These are phyloP conservation scores for Ophion ventricosus DNA, from an alignment of 2,888 invertebrate species.

Conservation along the genomic window DNA sequence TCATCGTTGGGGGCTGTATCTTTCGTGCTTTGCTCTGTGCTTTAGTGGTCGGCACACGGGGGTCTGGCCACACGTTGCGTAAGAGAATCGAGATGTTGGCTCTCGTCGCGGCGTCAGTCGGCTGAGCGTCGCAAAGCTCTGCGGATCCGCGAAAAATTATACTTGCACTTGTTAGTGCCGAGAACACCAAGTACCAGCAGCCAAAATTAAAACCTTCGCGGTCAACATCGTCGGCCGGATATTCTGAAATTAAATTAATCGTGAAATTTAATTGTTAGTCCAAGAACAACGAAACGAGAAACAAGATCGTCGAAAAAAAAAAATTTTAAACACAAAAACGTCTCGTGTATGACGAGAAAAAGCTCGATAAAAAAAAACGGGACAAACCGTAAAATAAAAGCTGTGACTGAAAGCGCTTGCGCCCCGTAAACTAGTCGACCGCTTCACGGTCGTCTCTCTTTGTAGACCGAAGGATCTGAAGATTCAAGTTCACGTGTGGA, in stretches of 20 bases:
- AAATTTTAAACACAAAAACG: constrained; percentile 1
- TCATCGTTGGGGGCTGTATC: constrained; percentile 62
- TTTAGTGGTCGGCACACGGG: constrained; percentile 59
- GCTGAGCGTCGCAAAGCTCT: constrained; percentile 75
- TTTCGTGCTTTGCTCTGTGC: constrained; percentile 56
- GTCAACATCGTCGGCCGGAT: constrained; percentile 21
- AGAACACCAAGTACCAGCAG: neutral
- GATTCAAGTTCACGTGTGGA: constrained; percentile 61
- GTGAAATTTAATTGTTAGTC: neutral
- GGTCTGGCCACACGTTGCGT: constrained; percentile 76
- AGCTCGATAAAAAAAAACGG: constrained; percentile 4
- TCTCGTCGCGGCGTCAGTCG: constrained; percentile 78
- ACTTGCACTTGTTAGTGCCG: constrained; percentile 38
- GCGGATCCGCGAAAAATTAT: constrained; percentile 70
- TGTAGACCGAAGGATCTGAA: constrained; percentile 43
- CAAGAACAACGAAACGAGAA: neutral
- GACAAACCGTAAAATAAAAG: neutral
- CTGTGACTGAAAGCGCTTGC: constrained; percentile 14
- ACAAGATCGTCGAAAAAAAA: neutral
- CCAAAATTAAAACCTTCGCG: neutral
- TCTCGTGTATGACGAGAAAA: neutral
- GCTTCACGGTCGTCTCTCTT: constrained; percentile 48
- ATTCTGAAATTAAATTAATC: neutral
- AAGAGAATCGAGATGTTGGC: constrained; percentile 77
- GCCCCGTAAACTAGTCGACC: constrained; percentile 13